Evolutionary conservation across 2,113 vertebrate genomes (phyloP).

Genomic region (Mola mola): DNA sequence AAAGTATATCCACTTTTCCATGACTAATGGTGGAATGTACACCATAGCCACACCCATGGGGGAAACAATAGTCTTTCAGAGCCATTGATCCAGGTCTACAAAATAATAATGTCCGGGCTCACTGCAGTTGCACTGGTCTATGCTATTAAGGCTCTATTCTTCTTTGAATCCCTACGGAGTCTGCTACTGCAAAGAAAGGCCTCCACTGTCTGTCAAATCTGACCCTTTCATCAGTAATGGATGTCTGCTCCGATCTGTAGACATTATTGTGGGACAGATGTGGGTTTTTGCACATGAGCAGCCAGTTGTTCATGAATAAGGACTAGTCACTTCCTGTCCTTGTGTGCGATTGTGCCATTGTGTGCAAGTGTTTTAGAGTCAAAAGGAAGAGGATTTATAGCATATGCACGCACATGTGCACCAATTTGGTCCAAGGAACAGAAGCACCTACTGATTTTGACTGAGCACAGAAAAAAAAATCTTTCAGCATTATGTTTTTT

Average conservation of each 20-base stretch:
- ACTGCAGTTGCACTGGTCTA: background rate
- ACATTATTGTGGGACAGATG: constrained; percentile 26
- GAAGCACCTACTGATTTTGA: background rate
- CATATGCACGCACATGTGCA: background rate
- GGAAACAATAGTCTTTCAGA: constrained; percentile 56
- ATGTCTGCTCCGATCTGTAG: constrained; percentile 23
- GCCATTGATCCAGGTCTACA: constrained; percentile 30
- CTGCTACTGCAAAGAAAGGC: constrained; percentile 34
- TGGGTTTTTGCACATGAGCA: constrained; percentile 23
- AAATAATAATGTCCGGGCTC: constrained; percentile 37
- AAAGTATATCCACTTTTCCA: constrained; percentile 33
- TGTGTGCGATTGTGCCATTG: constrained; percentile 44
- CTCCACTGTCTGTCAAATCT: constrained; percentile 54
- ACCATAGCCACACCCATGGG: constrained; percentile 46
- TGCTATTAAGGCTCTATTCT: constrained; percentile 70
- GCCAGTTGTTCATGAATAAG: constrained; percentile 41
- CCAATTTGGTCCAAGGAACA: constrained; percentile 13
- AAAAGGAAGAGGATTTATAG: constrained; percentile 41
- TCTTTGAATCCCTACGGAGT: constrained; percentile 38
- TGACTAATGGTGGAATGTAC: constrained; percentile 25
- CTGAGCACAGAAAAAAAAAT: constrained; percentile 8
- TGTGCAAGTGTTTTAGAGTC: constrained; percentile 13
- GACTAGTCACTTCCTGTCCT: constrained; percentile 52
- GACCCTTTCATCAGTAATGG: constrained; percentile 59
- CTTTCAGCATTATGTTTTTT: constrained; percentile 31